Conservation (phyloP, 2,797 vertebrate species). For the Crax fasciolata region DNA sequence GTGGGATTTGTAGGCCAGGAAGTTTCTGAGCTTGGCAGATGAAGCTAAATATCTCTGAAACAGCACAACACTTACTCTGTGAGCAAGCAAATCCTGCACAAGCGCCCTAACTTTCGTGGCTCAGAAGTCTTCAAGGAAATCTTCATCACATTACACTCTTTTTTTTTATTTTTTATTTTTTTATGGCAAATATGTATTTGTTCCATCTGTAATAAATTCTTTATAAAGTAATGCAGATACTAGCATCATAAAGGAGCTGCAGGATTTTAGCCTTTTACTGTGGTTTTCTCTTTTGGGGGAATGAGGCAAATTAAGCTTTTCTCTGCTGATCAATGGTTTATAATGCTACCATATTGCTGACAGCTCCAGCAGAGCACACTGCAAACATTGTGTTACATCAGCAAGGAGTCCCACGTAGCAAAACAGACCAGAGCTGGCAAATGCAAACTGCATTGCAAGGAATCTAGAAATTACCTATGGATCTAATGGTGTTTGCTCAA, state of each 20-base stretch:
- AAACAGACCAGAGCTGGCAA: not conserved
- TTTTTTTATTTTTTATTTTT: not conserved
- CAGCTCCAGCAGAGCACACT: not conserved
- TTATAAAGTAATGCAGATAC: not conserved
- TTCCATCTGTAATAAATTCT: not conserved
- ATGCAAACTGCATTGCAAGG: not conserved
- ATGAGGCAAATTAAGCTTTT: conserved; percentile 13
- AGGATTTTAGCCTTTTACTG: not conserved
- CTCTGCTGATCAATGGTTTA: not conserved
- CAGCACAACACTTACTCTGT: not conserved
- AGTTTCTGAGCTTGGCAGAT: not conserved
- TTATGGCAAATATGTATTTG: not conserved
- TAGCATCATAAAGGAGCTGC: not conserved
- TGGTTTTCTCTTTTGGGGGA: not conserved
- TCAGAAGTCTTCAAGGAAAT: conserved; percentile 5
- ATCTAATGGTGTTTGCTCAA: not conserved
- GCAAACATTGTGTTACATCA: not conserved
- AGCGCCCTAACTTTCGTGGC: not conserved
- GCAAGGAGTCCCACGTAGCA: not conserved
- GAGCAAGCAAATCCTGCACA: not conserved
- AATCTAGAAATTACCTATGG: not conserved
- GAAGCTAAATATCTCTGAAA: not conserved
- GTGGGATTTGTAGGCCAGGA: not conserved
- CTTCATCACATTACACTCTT: not conserved
- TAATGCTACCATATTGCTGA: not conserved